phyloP scores from a whole-genome alignment of 2,888 invertebrate species.

The Coleophora deauratella region DNA sequence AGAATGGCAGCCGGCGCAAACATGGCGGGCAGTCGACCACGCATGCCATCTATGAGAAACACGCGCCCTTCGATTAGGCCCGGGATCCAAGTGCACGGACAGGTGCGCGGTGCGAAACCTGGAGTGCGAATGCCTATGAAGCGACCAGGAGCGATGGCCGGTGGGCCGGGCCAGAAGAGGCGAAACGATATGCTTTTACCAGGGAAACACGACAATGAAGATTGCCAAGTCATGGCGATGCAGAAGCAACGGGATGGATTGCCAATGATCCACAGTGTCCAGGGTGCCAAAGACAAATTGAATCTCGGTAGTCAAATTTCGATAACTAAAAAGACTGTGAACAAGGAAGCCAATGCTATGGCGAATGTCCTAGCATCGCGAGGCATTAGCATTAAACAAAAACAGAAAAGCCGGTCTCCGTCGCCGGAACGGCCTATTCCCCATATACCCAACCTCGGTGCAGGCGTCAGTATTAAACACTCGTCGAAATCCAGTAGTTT shows the following conservation, averaged over 20 bases:
- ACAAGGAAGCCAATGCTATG: slow-evolving; percentile 82
- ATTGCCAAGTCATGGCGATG: slow-evolving; percentile 83
- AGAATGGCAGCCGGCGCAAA: slow-evolving; percentile 53
- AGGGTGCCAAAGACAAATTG: slow-evolving; percentile 76
- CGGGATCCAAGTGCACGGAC: slow-evolving; percentile 58
- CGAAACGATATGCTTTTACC: slow-evolving; percentile 78
- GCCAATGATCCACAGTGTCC: slow-evolving; percentile 83
- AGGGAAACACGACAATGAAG: slow-evolving; percentile 81
- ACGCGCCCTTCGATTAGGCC: slow-evolving; percentile 50
- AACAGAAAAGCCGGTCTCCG: slow-evolving; percentile 68
- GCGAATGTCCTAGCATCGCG: slow-evolving; percentile 84
- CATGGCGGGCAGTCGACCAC: slow-evolving; percentile 39
- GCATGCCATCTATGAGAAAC: slow-evolving; percentile 49
- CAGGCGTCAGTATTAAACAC: slow-evolving; percentile 68
- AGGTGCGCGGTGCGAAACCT: slow-evolving; percentile 44
- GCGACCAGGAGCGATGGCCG: slow-evolving; percentile 34
- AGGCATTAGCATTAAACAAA: slow-evolving; percentile 84
- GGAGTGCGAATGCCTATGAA: slow-evolving; percentile 58
- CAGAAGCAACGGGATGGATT: slow-evolving; percentile 82
- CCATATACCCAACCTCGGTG: slow-evolving; percentile 64
- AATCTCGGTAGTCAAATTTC: slow-evolving; percentile 84
- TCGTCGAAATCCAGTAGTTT: slow-evolving; percentile 60
- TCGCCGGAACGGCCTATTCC: slow-evolving; percentile 59
- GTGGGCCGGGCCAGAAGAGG: slow-evolving; percentile 52
- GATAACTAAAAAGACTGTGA: slow-evolving; percentile 76